Evolutionary conservation across 2,888 invertebrate genomes (phyloP), one percentile per base, ranked within the genome.

Genomic region (Polietes domitor): DNA sequence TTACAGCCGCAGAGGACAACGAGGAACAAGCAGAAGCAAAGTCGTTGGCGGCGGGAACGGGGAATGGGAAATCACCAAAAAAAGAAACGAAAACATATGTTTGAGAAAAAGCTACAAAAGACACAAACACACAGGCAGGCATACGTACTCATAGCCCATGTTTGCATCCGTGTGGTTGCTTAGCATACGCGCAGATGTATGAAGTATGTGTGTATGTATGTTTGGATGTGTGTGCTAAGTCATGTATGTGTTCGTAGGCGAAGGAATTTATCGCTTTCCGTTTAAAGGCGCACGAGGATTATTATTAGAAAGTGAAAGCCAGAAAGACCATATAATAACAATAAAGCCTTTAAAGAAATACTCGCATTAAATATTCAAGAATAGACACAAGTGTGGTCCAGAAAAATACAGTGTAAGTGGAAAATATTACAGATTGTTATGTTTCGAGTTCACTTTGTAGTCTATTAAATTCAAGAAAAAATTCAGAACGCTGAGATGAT

Each of bases 81-180:
- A n/a, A n/a, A n/a, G n/a, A n/a, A n/a, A n/a, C 32, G 28, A 2
- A 24, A 77, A 71, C 77, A 77, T 50, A 77, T 63, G 65, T 61
- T 68, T 24, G 28, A 21, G 41, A 19, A 37, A n/a, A n/a, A 58
- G 1, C 7, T 37, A 15, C 6, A 32, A 32, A 32, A 7, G 4
- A 32, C 3, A 32, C 32, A 32, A 12, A 53, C 7, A 50, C 63
- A 50, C 32, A 32, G 26, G 43, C n/a, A 77, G 28, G 9, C 15
- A 26, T 6, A 37, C 17, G 10, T 2, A 41, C 15, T 12, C 2
- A 41, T 17, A 12, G 5, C 7, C 32, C n/a, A n/a, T 5, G 50
- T n/a, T n/a, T n/a, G n/a, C n/a, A n/a, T n/a, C n/a, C n/a, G n/a
- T n/a, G n/a, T n/a, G n/a, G n/a, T n/a, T n/a, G n/a, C n/a, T n/a